Base-by-base conservation (phyloP, 30 jellyfish, hydroid and myxozoan genomes). In the Cassiopea andromeda region DNA sequence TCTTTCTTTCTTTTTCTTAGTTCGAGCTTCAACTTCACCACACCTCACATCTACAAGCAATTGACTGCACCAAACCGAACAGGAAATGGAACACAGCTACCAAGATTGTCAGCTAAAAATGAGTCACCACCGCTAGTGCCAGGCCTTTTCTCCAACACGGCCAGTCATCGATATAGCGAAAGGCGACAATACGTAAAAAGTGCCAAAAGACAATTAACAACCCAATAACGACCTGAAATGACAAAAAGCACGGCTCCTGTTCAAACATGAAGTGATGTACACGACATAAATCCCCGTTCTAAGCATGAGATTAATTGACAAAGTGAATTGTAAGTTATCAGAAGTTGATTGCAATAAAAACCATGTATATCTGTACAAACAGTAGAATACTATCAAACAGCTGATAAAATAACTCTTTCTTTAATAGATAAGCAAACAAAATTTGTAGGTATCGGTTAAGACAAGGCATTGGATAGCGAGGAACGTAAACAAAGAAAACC, bases 321-420 rank as follows among this genome's bases (percentile, higher is more conserved):
- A 78, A 87, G 66, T 68, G 82, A 78, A 48, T 87, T 78, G 94
- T 44, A 58, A 80, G 86, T 87, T 87, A 87, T 87, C 90, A 87
- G 44, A 49, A 54, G 59, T 64, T 85, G 81, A 57, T 80, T 57
- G 80, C 89, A 77, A 77, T 79, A 80, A 73, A 78, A 86, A 19
- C 38, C 80, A 16, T 54, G 38, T 47, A 50, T 79, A 66, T 75
- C 94, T 87, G 94, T 27, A 17, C 49, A 87, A 87, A 87, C 88
- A 87, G 78, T 87, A 60, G 81, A 83, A 49, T 78, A 87, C 78
- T 75, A 87, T 87, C 69, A 77, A 67, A 66, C 90, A 87, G 94
- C 94, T 87, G 94, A 78, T 49, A 68, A 87, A 69, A 86, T 78
- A 86, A 75, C 88, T 75, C 83, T 87, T 75, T 67, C 75, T 73